These are phyloP conservation scores for Eumacrocentrus americanus DNA, from an alignment of 2,888 invertebrate genomes.

Conservation along the genomic window DNA sequence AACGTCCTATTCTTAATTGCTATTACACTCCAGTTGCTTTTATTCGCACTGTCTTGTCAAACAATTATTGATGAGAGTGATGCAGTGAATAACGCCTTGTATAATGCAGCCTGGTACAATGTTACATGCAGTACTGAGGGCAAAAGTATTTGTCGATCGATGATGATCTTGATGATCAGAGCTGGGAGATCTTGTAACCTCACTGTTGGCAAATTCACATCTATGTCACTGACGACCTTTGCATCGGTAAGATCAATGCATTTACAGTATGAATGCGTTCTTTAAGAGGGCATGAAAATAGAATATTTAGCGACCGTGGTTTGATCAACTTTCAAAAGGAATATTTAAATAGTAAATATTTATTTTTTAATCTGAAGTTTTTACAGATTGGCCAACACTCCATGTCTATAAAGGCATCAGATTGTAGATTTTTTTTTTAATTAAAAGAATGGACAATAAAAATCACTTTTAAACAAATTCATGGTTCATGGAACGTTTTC, in stretches of 20 bases:
- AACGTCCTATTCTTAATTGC: neutral
- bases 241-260: slow-evolving; percentile 40
- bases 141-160: slow-evolving; percentile 32
- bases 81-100: slow-evolving; percentile 40
- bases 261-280: slow-evolving; percentile 30
- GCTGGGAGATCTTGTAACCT: slow-evolving; percentile 40
- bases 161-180: slow-evolving; percentile 41
- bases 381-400: no score
- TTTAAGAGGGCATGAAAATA: no score
- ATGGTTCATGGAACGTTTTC: no score
- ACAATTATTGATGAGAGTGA: slow-evolving; percentile 42
- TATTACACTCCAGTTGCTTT: neutral
- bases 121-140: slow-evolving; percentile 32
- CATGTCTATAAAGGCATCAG: no score
- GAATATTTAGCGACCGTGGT: no score
- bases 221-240: slow-evolving; percentile 45
- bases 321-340: no score
- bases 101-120: slow-evolving; percentile 40
- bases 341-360: no score
- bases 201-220: slow-evolving; percentile 44
- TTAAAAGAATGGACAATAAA: no score
- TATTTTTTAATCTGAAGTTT: no score
- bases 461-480: no score
- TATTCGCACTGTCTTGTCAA: slow-evolving; percentile 39
- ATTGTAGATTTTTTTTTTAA: no score